Base-by-base conservation (phyloP, 2,888 invertebrate species). In the Nebria salina region DNA sequence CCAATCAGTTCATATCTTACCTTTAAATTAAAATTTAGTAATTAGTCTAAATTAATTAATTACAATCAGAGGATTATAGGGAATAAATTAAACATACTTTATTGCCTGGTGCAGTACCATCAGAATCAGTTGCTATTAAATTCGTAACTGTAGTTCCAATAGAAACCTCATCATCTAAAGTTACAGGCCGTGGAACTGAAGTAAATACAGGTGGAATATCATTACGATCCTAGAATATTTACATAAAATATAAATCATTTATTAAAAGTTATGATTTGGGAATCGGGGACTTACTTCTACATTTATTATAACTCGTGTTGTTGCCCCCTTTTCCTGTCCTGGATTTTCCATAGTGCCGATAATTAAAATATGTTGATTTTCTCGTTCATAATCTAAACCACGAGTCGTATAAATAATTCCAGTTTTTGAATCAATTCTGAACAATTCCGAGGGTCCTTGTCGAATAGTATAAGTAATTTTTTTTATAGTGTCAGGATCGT, bases 131-230 rank as follows among this genome's bases (percentile, higher is more conserved):
- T 0, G 97, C 97, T 0, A 92, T 90, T 72, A 97, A 93, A 13
- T 94, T 94, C 25, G 95, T 93, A 0, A 97, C 94, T 1, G 94
- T 90, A 0, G 94, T 94, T 25, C 97, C 97, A 82, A 97, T 95
- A 0, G 95, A 91, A 0, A 95, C 93, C 64, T 96, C 94, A 86
- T 96, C 97, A 85, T 96, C 95, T 11, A 97, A 90, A 0, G 95
- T 95, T 1, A 97, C 93, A 0, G 97, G 96, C 76, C 95, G 93
- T 0, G 96, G 94, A 0, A 95, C 93, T 0, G 95, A 93, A 0
- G 95, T 94, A 88, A 97, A 97, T 76, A 96, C 94, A 6, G 97
- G 97, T 0, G 96, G 93, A 84, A 96, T 94, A 88, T 97, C 97
- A 88, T 97, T 97, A 83, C 94, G 93, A 87, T 97, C 97, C 92